Evolutionary conservation across 2,113 vertebrate species (phyloP).

Genomic region (Anhinga rufa): DNA sequence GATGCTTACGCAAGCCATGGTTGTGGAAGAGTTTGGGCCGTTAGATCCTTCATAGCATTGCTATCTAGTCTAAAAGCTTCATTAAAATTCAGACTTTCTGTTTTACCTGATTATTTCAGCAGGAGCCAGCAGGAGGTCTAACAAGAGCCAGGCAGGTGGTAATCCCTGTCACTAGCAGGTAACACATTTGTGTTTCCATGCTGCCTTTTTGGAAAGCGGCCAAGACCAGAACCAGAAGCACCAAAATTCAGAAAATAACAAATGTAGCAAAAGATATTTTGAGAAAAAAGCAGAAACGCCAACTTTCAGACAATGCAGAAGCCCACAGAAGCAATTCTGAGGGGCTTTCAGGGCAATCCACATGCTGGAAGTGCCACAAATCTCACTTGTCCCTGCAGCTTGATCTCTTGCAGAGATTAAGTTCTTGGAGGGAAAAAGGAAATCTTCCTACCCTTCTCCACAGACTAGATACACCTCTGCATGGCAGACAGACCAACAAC

Average conservation of each 20-base stretch:
- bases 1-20: not conserved
- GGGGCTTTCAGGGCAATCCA: not conserved
- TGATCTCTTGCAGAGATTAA: not conserved
- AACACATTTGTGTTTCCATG: not conserved
- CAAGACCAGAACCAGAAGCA: not conserved
- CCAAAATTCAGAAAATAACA: not conserved
- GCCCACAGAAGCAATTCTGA: not conserved
- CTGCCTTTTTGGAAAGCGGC: not conserved
- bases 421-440: not conserved
- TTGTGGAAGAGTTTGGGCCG: not conserved
- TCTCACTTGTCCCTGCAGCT: not conserved
- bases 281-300: not conserved
- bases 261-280: not conserved
- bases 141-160: not conserved
- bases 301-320: not conserved
- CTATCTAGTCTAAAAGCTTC: not conserved
- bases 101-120: not conserved
- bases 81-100: not conserved
- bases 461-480: not conserved
- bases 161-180: not conserved
- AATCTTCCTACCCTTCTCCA: not conserved
- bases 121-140: not conserved
- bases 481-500: not conserved
- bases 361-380: not conserved
- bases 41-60: not conserved